These are phyloP conservation scores for Chloebia gouldiae DNA, from an alignment of 2,113 vertebrate species.

Conservation along the genomic window DNA sequence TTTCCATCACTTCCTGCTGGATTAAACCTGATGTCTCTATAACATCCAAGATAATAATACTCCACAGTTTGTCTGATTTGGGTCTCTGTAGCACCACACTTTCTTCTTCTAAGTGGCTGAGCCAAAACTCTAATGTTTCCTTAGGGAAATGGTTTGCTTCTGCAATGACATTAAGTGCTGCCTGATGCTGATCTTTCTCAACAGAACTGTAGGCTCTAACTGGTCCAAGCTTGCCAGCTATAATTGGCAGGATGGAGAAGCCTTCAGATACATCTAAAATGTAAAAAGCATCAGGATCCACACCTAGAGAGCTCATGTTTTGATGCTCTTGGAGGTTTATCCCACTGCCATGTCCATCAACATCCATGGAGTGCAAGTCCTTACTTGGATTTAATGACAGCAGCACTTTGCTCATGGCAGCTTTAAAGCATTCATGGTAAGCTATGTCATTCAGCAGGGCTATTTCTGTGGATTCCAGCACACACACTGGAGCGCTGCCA, in stretches of 20 bases:
- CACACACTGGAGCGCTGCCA: constrained; percentile 63
- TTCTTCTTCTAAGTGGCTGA: constrained; percentile 87
- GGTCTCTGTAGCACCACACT: constrained; percentile 86
- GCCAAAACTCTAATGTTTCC: constrained; percentile 89
- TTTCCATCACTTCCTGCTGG: constrained; percentile 96
- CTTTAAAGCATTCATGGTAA: constrained; percentile 85
- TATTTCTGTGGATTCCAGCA: constrained; percentile 89
- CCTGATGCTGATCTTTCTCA: constrained; percentile 90
- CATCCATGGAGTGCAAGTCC: constrained; percentile 38
- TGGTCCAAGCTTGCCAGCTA: constrained; percentile 83
- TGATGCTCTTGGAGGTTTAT: constrained; percentile 1
- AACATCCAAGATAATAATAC: constrained; percentile 93
- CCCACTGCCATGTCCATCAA: constrained; percentile 12
- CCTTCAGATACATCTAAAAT: constrained; percentile 95
- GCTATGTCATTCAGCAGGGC: constrained; percentile 86
- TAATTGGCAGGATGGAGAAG: constrained; percentile 90
- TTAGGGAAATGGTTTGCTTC: constrained; percentile 80
- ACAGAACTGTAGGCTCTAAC: constrained; percentile 93
- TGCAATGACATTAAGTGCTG: constrained; percentile 79
- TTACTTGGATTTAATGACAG: constrained; percentile 65
- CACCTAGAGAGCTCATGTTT: neutral
- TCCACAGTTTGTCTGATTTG: constrained; percentile 90
- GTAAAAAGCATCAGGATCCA: constrained; percentile 75
- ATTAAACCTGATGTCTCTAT: constrained; percentile 93
- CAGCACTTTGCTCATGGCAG: constrained; percentile 82